These are phyloP conservation scores for Morphnarchus princeps DNA, from an alignment of 2,113 vertebrate species.

Conservation along the genomic window DNA sequence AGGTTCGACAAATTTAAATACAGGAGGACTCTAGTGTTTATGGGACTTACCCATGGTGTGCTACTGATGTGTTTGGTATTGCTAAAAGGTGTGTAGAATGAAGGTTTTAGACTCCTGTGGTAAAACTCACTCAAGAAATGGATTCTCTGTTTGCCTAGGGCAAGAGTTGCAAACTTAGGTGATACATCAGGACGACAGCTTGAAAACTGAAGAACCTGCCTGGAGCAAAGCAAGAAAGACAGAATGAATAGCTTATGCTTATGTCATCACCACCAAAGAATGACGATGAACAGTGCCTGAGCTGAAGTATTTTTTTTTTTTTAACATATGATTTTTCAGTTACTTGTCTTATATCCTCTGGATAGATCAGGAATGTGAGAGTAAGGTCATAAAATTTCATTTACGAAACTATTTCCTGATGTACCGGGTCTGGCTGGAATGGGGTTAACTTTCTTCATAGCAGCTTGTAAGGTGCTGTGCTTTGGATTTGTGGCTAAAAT, in stretches of 20 bases:
- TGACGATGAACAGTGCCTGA: background rate
- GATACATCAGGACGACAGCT: background rate
- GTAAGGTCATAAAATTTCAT: no score
- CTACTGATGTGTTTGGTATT: background rate
- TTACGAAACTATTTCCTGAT: no score
- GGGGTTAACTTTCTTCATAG: no score
- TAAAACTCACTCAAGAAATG: background rate
- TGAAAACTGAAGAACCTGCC: background rate
- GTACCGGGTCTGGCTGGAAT: no score
- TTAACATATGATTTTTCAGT: no score
- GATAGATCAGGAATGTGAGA: no score
- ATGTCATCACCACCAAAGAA: background rate
- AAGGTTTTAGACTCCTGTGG: background rate
- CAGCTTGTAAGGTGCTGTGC: no score
- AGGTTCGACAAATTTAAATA: background rate
- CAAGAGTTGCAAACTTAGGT: background rate
- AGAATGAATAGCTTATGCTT: background rate
- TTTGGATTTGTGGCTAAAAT: no score
- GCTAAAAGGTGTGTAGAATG: fast-evolving
- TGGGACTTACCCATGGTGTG: background rate
- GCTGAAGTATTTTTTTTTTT: no score
- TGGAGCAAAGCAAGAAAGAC: background rate
- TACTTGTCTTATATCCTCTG: no score
- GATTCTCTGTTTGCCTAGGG: background rate
- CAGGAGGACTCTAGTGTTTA: background rate